These are phyloP conservation scores for Plutomurus gul DNA, from an alignment of 1,140 invertebrate genomes.

Conservation along the genomic window DNA sequence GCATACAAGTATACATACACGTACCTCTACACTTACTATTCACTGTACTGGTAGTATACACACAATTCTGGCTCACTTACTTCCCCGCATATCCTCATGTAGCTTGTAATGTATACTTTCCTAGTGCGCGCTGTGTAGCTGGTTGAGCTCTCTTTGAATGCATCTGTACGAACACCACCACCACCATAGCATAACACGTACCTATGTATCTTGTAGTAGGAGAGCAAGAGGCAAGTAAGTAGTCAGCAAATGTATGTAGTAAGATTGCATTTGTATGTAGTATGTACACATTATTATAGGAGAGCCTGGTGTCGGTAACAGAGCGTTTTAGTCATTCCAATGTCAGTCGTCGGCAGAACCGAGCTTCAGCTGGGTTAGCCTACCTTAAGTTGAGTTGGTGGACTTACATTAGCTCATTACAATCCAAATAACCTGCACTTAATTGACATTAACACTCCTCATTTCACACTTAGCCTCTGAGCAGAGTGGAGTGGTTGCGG, in stretches of 20 bases:
- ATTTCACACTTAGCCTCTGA: conserved; percentile 32
- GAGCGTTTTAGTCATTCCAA: conserved; percentile 9
- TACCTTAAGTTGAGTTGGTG: conserved; percentile 23
- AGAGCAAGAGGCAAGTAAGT: neutral
- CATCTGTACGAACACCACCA: too few relatives aligned
- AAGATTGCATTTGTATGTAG: too few relatives aligned
- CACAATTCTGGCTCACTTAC: too few relatives aligned
- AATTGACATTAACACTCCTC: conserved; percentile 49
- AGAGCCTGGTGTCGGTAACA: neutral
- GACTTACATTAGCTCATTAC: conserved; percentile 37
- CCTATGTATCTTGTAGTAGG: neutral
- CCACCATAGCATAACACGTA: too few relatives aligned
- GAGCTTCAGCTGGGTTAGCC: conserved; percentile 20
- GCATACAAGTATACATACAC: conserved; percentile 23
- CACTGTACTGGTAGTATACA: too few relatives aligned
- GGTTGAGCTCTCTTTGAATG: too few relatives aligned
- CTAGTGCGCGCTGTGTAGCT: too few relatives aligned
- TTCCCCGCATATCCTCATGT: too few relatives aligned
- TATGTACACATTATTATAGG: neutral
- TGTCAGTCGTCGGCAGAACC: conserved; percentile 20
- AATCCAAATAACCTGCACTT: conserved; percentile 40
- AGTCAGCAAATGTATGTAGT: neutral
- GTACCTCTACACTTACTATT: too few relatives aligned
- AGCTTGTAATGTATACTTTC: too few relatives aligned
- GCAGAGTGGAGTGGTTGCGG: neutral